phyloP scores from a whole-genome alignment of 2,888 invertebrate genomes.

The Pachliopta kotzebuea region DNA sequence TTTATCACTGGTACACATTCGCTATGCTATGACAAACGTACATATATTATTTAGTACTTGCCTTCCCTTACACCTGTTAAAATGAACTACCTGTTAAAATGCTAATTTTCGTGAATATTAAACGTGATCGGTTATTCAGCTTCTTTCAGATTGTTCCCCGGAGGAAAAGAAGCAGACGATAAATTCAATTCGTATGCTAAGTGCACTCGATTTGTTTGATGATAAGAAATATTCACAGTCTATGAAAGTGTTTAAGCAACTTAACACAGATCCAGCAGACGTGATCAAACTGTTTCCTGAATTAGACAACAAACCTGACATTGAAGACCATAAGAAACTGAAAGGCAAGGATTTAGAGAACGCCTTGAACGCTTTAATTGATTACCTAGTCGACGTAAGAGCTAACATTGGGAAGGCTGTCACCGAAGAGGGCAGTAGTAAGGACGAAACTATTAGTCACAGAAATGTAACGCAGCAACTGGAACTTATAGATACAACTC shows the following conservation, averaged over 20 bases:
- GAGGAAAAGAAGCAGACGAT: constrained; percentile 90
- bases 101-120: background rate
- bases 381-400: constrained; percentile 91
- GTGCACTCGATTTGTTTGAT: constrained; percentile 95
- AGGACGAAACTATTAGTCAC: constrained; percentile 41
- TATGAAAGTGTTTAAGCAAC: constrained; percentile 93
- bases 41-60: too few relatives aligned
- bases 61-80: too few relatives aligned
- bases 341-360: constrained; percentile 92
- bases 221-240: constrained; percentile 93
- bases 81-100: too few relatives aligned
- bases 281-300: constrained; percentile 97
- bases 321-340: constrained; percentile 71
- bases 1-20: too few relatives aligned
- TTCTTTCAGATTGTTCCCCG: constrained; percentile 89
- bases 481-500: constrained; percentile 97
- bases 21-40: too few relatives aligned
- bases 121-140: constrained; percentile 75
- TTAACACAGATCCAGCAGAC: constrained; percentile 96
- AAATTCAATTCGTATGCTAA: constrained; percentile 93
- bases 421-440: constrained; percentile 39
- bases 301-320: constrained; percentile 80
- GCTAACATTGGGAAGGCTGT: constrained; percentile 66
- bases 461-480: constrained; percentile 72
- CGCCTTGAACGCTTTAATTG: constrained; percentile 92